Base-by-base conservation (phyloP, 2,113 vertebrate species). In the Gobius niger region DNA sequence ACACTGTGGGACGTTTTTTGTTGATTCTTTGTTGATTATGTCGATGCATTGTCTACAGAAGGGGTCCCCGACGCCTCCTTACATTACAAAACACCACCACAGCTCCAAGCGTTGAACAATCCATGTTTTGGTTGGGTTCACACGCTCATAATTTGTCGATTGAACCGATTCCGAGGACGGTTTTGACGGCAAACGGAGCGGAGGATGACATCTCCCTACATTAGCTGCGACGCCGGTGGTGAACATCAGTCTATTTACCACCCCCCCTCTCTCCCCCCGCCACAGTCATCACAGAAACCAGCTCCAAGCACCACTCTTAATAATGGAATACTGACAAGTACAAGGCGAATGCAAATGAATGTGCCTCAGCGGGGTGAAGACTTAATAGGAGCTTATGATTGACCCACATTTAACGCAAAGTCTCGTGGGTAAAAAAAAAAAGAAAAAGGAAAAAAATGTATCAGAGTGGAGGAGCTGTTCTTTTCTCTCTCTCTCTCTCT, bases 321-420 rank as follows among this genome's bases (percentile, higher is more conserved):
- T 82, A 85, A 85, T 84, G 81, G 68, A 81, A 75, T 9, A 78
- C 68, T 81, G 74, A 69, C 71, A 76, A 78, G 77, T 75, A 19
- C 78, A 62, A 84, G 78, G 67, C 80, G 83, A 87, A 90, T 87
- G 85, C 85, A 85, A 88, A 91, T 89, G 63, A 85, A 80, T 77
- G 77, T 62, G 77, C 83, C 78, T 85, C 86, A 82, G 76, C 72
- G 54, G 82, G 80, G 84, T 80, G 85, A 86, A 77, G 84, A 82
- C 83, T 89, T 89, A 87, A 88, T 89, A 87, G 85, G 75, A 75
- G 83, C 82, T 85, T 85, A 84, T 84, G 85, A 89, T 76, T 89
- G 87, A 88, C 88, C 90, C 81, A 91, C 86, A 91, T 91, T 87
- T 89, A 88, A 85, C 52, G 46, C 71, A 76, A 85, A 88, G 82